Evolutionary conservation across 1,140 invertebrate genomes (phyloP).

Genomic region (Tetranychus urticae): DNA sequence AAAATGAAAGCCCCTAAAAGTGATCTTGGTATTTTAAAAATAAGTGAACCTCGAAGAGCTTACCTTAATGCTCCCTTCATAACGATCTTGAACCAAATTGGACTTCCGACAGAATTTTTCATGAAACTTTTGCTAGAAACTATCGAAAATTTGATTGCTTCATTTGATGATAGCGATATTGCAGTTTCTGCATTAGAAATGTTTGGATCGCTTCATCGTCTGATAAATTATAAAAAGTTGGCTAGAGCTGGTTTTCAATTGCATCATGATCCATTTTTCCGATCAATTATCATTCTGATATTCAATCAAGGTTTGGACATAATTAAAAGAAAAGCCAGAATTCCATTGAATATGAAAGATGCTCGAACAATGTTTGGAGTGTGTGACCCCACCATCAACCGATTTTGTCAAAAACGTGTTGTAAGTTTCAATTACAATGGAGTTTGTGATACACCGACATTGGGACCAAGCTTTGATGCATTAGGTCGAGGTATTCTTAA

Average conservation of each 20-base stretch:
- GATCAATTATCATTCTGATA: conserved; percentile 4
- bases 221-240: neutral
- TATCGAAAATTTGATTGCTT: conserved; percentile 6
- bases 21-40: conserved; percentile 3
- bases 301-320: conserved; percentile 1
- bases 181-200: conserved; percentile 4
- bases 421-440: too few species aligned
- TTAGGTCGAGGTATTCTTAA: conserved; percentile 3
- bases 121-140: conserved; percentile 5
- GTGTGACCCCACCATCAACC: conserved; percentile 9
- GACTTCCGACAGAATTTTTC: conserved; percentile 4
- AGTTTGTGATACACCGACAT: too few species aligned
- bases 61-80: conserved; percentile 13
- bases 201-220: neutral
- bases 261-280: conserved; percentile 11
- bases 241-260: conserved; percentile 6
- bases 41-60: conserved; percentile 1
- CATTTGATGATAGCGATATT: conserved; percentile 9
- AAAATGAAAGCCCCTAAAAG: conserved; percentile 10
- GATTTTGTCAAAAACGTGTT: too few species aligned
- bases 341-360: conserved; percentile 5
- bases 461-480: neutral
- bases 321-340: conserved; percentile 11
- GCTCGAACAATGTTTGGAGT: conserved; percentile 14
- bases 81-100: conserved; percentile 12